Evolutionary conservation across 2,888 invertebrate species (phyloP).

Genomic region (Steinernema scapterisci): DNA sequence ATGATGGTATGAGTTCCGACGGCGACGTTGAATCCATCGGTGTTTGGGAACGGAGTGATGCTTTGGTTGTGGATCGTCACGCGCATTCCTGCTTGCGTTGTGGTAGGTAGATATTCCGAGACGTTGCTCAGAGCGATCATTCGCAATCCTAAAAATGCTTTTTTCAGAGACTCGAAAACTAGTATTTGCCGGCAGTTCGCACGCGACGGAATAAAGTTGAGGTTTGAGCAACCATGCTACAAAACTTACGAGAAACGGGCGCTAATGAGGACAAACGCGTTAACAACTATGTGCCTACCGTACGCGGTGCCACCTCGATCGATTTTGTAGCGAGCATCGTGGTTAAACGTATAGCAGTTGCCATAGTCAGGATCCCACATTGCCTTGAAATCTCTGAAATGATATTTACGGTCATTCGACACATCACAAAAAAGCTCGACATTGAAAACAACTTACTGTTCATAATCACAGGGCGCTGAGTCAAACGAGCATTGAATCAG

Average conservation of each 20-base stretch:
- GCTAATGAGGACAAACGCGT: too few species aligned
- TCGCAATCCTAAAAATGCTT: conserved; percentile 35
- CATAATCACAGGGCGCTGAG: conserved; percentile 35
- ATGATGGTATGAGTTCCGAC: conserved; percentile 35
- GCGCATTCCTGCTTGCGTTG: conserved; percentile 39
- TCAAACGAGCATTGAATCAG: conserved; percentile 35
- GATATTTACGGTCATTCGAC: too few species aligned
- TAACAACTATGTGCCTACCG: conserved; percentile 29
- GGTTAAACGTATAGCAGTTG: conserved; percentile 44
- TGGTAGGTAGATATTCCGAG: conserved; percentile 38
- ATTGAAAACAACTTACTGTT: conserved; percentile 28
- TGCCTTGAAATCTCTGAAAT: conserved; percentile 38
- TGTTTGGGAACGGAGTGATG: conserved; percentile 38
- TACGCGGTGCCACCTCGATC: conserved; percentile 31
- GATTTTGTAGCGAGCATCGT: conserved; percentile 31
- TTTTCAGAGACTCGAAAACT: too few species aligned
- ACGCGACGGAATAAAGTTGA: too few species aligned
- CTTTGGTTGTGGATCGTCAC: conserved; percentile 40
- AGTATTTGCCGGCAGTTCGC: too few species aligned
- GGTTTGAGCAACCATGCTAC: too few species aligned
- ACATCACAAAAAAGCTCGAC: too few species aligned
- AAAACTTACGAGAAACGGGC: too few species aligned
- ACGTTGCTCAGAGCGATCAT: conserved; percentile 42
- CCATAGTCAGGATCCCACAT: conserved; percentile 41
- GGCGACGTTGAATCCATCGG: conserved; percentile 36